phyloP scores from a whole-genome alignment of 2,888 invertebrate genomes.

The Scaptomyza caliginosa region DNA sequence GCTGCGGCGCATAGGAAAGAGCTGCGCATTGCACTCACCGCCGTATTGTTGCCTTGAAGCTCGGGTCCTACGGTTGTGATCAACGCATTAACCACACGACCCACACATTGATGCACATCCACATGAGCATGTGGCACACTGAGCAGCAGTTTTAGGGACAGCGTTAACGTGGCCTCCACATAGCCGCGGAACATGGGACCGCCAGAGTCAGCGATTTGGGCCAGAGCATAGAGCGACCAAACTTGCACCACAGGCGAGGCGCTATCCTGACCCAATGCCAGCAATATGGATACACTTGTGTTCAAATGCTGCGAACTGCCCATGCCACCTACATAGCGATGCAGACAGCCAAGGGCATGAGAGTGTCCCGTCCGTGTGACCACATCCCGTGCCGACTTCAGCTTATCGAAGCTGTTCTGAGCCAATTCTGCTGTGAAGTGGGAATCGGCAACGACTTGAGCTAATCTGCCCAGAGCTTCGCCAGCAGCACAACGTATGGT shows the following conservation, averaged over 20 bases:
- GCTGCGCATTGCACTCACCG: constrained; percentile 90
- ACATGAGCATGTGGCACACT: constrained; percentile 95
- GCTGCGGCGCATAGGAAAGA: constrained; percentile 97
- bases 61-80: constrained; percentile 99
- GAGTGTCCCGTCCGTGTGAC: constrained; percentile 94
- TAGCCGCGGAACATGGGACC: constrained; percentile 99
- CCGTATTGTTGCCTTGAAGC: constrained; percentile 91
- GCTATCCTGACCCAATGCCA: constrained; percentile 97
- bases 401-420: constrained; percentile 94
- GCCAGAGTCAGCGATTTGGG: constrained; percentile 97
- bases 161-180: constrained; percentile 96
- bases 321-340: constrained; percentile 97
- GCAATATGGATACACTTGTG: constrained; percentile 96
- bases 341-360: constrained; percentile 97
- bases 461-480: constrained; percentile 96
- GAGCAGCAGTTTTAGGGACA: constrained; percentile 94
- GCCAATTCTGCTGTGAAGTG: constrained; percentile 95
- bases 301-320: constrained; percentile 97
- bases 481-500: constrained; percentile 96
- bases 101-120: constrained; percentile 96
- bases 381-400: constrained; percentile 94
- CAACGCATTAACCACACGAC: constrained; percentile 95
- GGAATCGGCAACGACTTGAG: constrained; percentile 94
- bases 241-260: constrained; percentile 98
- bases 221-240: constrained; percentile 98